Evolutionary conservation across 2,888 invertebrate genomes (phyloP), one percentile per base, ranked within the genome.

Genomic region (Ypsolopha sequella): DNA sequence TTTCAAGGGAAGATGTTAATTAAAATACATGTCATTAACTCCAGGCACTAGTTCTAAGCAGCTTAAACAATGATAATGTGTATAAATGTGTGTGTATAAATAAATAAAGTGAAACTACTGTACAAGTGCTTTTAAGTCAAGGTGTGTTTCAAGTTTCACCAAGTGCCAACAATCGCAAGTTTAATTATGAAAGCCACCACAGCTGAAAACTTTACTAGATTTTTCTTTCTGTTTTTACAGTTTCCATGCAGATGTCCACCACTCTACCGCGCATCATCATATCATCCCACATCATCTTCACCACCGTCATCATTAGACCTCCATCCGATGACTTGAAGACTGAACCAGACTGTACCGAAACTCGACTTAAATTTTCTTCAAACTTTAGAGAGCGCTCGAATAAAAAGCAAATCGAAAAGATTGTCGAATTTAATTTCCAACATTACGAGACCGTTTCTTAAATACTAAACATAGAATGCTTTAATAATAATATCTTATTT

Each of bases 211-310:
- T 35, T 48, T 53, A 35, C n/a, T 7, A 41, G 47, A 11, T n/a
- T 60, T 60, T 41, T 8, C 45, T 52, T 49, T 56, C n/a, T n/a
- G n/a, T 56, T 52, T 41, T 67, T 62, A 41, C 66, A 79, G 79
- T 59, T 79, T 79, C 70, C 68, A 67, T 50, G 79, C 79, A 45
- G 65, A 66, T 54, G 78, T 78, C 47, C 75, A 73, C 61, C 70
- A 74, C 61, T 65, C 66, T 62, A 73, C 70, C 53, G 65, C 62
- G 58, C 74, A 74, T 62, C 73, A 71, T 58, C 73, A 76, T 59
- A 60, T 56, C 58, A 55, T 52, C 54, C 71, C 68, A 45, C 69
- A 70, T 57, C 63, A 62, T 56, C 58, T 57, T 55, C 60, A 61
- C 45, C 68, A 68, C 24, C 24, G 24, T 48, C 60, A 66, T 56